These are phyloP conservation scores for Sinocyclocheilus grahami DNA, from an alignment of 2,113 vertebrate species.

Conservation along the genomic window DNA sequence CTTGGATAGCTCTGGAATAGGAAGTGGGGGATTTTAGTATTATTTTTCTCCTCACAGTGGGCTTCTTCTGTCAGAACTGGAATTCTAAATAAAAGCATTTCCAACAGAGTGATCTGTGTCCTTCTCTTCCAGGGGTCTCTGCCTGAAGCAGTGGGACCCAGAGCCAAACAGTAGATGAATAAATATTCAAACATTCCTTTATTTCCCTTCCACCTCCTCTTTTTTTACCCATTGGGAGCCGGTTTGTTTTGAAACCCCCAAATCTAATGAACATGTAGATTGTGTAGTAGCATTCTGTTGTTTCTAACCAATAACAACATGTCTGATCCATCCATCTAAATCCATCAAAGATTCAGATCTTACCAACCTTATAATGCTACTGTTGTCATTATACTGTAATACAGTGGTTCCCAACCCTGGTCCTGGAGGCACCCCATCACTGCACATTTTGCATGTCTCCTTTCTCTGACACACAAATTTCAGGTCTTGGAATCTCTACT, in stretches of 20 bases:
- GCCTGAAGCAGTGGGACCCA: slow-evolving; percentile 48
- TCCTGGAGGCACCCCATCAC: too few species aligned
- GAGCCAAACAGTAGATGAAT: slow-evolving; percentile 54
- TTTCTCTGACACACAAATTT: too few species aligned
- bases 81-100: slow-evolving; percentile 59
- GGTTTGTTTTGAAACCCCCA: not conserved
- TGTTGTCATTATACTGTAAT: not conserved
- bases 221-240: slow-evolving; percentile 40
- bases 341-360: not conserved
- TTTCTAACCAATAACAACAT: slow-evolving; percentile 10
- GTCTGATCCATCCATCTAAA: not conserved
- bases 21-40: slow-evolving; percentile 34
- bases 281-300: not conserved
- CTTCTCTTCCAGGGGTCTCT: slow-evolving; percentile 45
- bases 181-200: slow-evolving; percentile 61
- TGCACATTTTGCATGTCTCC: too few species aligned
- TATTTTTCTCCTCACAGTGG: slow-evolving; percentile 48
- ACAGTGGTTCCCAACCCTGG: not conserved
- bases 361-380: not conserved
- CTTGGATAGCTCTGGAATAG: slow-evolving; percentile 31
- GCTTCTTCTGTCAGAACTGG: slow-evolving; percentile 49
- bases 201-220: slow-evolving; percentile 46
- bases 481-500: too few species aligned
- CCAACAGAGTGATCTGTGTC: slow-evolving; percentile 48
- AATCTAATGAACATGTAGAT: slow-evolving; percentile 17